Base-by-base conservation (phyloP, 2,797 vertebrate genomes). In the Podargus strigoides region DNA sequence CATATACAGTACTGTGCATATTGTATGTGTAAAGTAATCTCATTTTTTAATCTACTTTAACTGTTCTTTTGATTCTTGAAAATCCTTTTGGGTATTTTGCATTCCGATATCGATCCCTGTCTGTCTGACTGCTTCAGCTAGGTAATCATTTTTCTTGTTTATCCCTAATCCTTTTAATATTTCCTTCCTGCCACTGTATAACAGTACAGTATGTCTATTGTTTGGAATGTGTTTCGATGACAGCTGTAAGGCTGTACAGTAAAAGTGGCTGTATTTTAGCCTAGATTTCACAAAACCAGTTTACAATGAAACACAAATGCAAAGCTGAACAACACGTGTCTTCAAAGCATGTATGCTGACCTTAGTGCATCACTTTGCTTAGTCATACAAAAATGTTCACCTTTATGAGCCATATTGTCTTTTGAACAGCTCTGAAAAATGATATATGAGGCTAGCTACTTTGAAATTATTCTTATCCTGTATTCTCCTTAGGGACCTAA, bases 131-230 rank as follows among this genome's bases (percentile, higher is more conserved):
- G 94, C 92, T 95, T 95, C 84, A 95, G 96, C 97, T 97, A 77
- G 85, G 89, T 97, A 97, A 96, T 97, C 96, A 96, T 96, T 97
- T 97, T 97, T 97, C 96, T 97, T 97, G 92, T 96, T 97, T 97
- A 96, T 92, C 90, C 46, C 93, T 97, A 97, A 97, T 97, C 96
- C 95, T 94, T 95, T 85, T 96, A 95, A 96, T 97, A 97, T 97
- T 97, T 97, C 87, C 96, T 97, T 97, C 96, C 97, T 96, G 96
- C 53, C 78, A 18, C 92, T 96, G 67, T 87, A 9, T 89, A 85
- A 56, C 75, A 60, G 81, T 96, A 94, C 68, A 94, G 84, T 90
- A 59, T 93, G 83, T 36, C 94, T 85, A 68, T 96, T 97, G 96
- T 97, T 96, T 92, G 74, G 50, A 74, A 59, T 90, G 58, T 47